Evolutionary conservation across 23 tunicate genomes (phyloP), one percentile per base, ranked within the genome.

Genomic region (Phallusia fumigata): DNA sequence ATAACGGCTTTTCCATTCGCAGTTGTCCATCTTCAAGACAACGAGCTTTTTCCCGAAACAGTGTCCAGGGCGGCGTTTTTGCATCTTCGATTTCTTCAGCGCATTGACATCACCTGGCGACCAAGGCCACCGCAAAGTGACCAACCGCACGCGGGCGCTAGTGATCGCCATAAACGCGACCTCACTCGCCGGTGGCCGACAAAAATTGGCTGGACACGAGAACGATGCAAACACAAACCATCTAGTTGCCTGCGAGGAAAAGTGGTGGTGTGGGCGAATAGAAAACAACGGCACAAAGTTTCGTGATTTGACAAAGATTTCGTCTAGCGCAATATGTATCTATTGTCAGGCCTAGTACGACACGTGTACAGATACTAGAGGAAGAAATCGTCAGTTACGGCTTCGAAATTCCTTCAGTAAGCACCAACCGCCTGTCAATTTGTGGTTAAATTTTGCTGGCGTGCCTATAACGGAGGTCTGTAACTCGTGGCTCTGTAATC

Each of bases 61-160:
- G 86, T 83, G 13, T 31, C 35, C 26, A 28, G 8, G 3, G 65
- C 64, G 35, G 80, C 86, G 22, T 83, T 83, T 45, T 22, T 32
- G 45, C 69, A 36, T 50, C 40, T 83, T 0, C 75, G 80, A 31
- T 52, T 24, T 74, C 44, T 83, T 33, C 65, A 52, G 45, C 65
- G 86, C 45, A 78, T 83, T 28, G 86, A 83, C 36, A 75, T 83
- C 51, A 74, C 78, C 44, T 83, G 86, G 86, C 45, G 44, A 45
- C 86, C 36, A 22, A 64, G 81, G 15, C 35, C n/a, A 78, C 10
- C 34, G 1, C 34, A 13, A 19, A 21, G 19, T 31, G 36, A 58
- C 3, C 16, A 6, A 3, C 69, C 69, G 16, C 69, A 58, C 15
- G 69, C 3, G 15, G 16, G 69, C 69, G 69, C 69, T 16, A 58